phyloP scores from a whole-genome alignment of 2,888 invertebrate genomes.

The Mythimna loreyi region DNA sequence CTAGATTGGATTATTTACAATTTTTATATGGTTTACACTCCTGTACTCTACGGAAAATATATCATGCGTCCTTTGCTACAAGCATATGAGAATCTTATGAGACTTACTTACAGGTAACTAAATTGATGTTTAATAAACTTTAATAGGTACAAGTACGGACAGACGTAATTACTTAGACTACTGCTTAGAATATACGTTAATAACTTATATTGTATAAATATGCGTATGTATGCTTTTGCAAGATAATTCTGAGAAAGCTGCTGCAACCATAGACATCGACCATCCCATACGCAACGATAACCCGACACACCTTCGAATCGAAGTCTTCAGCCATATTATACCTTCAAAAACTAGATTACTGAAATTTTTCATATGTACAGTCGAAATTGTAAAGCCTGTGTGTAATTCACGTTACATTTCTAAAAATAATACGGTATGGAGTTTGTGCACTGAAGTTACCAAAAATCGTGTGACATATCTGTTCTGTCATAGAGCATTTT shows the following conservation, averaged over 20 bases:
- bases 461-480: conserved; percentile 11
- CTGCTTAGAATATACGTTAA: neutral
- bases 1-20: neutral
- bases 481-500: conserved; percentile 12
- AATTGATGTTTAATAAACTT: too few species aligned
- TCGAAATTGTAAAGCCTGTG: neutral
- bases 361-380: conserved; percentile 71
- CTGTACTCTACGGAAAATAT: neutral
- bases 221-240: neutral
- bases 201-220: too few species aligned
- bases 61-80: neutral
- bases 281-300: too few species aligned
- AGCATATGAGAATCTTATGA: neutral
- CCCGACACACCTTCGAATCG: conserved; percentile 75
- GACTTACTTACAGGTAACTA: neutral
- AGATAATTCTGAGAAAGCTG: neutral
- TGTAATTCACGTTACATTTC: conserved; percentile 28
- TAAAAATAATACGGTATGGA: conserved; percentile 7
- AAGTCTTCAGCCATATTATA: conserved; percentile 69
- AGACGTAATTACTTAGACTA: neutral
- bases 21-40: neutral
- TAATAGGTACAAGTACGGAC: neutral
- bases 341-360: conserved; percentile 61
- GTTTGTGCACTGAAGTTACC: conserved; percentile 14
- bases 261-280: neutral